These are phyloP conservation scores for Plebejus melissa DNA, from an alignment of 2,888 invertebrate species.

Conservation along the genomic window DNA sequence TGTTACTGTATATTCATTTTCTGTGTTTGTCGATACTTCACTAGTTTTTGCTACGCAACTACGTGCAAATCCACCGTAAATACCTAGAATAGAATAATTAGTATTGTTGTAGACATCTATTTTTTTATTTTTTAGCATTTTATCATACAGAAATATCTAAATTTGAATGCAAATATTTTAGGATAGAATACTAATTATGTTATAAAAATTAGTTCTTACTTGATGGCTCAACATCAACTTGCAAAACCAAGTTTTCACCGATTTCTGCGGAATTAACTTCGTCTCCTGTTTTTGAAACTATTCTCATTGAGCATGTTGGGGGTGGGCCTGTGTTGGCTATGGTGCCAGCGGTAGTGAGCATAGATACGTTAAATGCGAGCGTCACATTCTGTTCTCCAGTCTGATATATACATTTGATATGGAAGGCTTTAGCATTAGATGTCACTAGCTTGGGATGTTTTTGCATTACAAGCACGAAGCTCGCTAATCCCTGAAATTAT, in stretches of 20 bases:
- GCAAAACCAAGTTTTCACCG: slow-evolving; percentile 91
- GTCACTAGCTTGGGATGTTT: slow-evolving; percentile 97
- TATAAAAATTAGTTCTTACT: slow-evolving; percentile 62
- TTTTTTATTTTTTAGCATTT: neutral
- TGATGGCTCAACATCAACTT: slow-evolving; percentile 90
- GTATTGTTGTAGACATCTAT: neutral
- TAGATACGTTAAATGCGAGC: slow-evolving; percentile 95
- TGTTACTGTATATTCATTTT: slow-evolving; percentile 94
- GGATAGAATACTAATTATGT: neutral
- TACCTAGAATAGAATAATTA: slow-evolving; percentile 72
- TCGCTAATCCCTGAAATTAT: slow-evolving; percentile 88
- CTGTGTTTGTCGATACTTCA: slow-evolving; percentile 86
- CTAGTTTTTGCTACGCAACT: slow-evolving; percentile 96
- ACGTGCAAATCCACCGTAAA: slow-evolving; percentile 95
- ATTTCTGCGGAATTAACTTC: slow-evolving; percentile 95
- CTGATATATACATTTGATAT: slow-evolving; percentile 96
- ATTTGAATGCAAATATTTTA: neutral
- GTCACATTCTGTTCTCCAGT: slow-evolving; percentile 96
- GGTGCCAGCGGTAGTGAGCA: slow-evolving; percentile 96
- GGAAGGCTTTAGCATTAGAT: slow-evolving; percentile 96
- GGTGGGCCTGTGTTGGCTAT: slow-evolving; percentile 97
- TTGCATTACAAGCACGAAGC: slow-evolving; percentile 96
- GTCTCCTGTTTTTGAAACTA: slow-evolving; percentile 90
- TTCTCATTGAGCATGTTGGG: slow-evolving; percentile 94
- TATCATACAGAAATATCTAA: neutral